These are phyloP conservation scores for Camponotus fellah DNA, from an alignment of 2,888 invertebrate species.

Conservation along the genomic window DNA sequence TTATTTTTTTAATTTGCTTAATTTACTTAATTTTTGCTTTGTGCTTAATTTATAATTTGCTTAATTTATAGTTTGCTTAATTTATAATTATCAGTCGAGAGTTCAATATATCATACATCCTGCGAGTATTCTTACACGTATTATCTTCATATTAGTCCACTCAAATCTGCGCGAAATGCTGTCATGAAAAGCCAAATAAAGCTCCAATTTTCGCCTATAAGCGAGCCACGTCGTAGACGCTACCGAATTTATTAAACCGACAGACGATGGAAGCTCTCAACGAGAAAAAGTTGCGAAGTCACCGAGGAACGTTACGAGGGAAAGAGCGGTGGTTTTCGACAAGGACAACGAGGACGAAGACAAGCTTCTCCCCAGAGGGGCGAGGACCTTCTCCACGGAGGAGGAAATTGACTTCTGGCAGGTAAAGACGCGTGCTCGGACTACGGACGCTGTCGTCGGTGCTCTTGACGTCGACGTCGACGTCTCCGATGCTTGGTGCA, in stretches of 20 bases:
- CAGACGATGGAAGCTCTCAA: slow-evolving; percentile 17
- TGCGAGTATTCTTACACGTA: neutral
- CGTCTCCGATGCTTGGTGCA: slow-evolving; percentile 45
- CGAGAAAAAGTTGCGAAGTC: slow-evolving; percentile 30
- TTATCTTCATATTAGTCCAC: neutral
- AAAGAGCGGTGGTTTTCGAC: neutral
- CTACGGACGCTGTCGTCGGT: slow-evolving; percentile 63
- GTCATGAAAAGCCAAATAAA: slow-evolving; percentile 18
- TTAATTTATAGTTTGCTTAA: no score
- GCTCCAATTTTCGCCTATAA: slow-evolving; percentile 32
- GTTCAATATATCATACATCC: neutral
- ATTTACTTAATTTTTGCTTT: no score
- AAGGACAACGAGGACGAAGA: slow-evolving; percentile 28
- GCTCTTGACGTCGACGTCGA: slow-evolving; percentile 13
- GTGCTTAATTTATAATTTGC: no score
- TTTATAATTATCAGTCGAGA: neutral
- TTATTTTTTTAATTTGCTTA: no score
- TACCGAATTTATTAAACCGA: slow-evolving; percentile 40
- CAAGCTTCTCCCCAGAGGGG: slow-evolving; percentile 7
- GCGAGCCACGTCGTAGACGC: neutral
- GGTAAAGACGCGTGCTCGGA: slow-evolving; percentile 78
- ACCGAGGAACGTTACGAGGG: neutral
- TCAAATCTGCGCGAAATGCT: slow-evolving; percentile 37
- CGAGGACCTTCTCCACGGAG: slow-evolving; percentile 53
- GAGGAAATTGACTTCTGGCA: slow-evolving; percentile 80